These are phyloP conservation scores for Euplagia quadripunctaria DNA, from an alignment of 2,888 invertebrate species.

Conservation along the genomic window DNA sequence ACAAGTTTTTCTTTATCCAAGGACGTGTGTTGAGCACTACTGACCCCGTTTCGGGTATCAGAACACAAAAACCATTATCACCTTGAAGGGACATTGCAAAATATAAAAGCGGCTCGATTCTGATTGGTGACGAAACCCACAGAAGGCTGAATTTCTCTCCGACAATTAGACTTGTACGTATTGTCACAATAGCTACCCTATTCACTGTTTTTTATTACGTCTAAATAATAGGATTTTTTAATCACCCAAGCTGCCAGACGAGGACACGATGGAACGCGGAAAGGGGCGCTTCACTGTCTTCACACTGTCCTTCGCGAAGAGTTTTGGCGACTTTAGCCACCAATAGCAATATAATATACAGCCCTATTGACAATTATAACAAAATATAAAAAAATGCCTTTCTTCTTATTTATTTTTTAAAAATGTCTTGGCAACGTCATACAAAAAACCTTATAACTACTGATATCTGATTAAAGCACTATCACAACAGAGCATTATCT, in stretches of 20 bases:
- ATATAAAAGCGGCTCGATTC: constrained; percentile 66
- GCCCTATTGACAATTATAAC: too few relatives aligned
- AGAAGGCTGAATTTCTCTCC: constrained; percentile 79
- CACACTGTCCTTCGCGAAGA: too few relatives aligned
- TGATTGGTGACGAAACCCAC: constrained; percentile 26
- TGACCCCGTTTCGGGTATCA: constrained; percentile 67
- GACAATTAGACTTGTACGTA: constrained; percentile 55
- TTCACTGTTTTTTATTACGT: background rate
- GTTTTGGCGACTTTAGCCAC: too few relatives aligned
- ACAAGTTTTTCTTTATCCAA: constrained; percentile 51
- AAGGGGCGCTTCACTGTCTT: too few relatives aligned
- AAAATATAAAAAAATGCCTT: too few relatives aligned
- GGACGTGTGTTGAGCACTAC: constrained; percentile 48
- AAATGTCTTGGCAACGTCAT: too few relatives aligned
- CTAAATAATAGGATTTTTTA: background rate
- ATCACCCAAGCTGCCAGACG: background rate
- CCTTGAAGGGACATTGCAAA: constrained; percentile 79
- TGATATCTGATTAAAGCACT: too few relatives aligned
- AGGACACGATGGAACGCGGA: background rate
- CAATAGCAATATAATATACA: too few relatives aligned
- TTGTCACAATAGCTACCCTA: constrained; percentile 22
- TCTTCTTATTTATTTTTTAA: too few relatives aligned
- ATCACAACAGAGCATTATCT: too few relatives aligned
- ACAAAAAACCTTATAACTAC: too few relatives aligned
- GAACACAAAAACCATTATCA: constrained; percentile 64